Conservation (phyloP, 2,888 invertebrate species). For the Papilio gigon region DNA sequence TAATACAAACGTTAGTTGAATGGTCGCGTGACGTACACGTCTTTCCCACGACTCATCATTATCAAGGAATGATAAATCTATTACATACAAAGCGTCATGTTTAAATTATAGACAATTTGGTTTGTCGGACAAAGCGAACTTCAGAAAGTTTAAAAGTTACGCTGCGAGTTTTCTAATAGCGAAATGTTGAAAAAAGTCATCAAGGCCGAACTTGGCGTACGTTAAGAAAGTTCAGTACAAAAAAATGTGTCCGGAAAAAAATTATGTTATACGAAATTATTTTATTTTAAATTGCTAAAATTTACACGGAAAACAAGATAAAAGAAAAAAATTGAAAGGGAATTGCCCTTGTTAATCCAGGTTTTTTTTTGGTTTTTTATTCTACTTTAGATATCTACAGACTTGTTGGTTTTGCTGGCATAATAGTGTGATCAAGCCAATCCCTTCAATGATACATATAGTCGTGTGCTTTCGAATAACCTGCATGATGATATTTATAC, state of each 20-base stretch:
- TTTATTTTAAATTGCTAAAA: too few relatives aligned
- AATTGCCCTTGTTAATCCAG: too few relatives aligned
- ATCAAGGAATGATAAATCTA: slow-evolving; percentile 32
- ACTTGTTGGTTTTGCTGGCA: too few relatives aligned
- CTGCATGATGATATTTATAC: too few relatives aligned
- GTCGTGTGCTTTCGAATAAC: too few relatives aligned
- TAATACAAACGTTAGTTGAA: slow-evolving; percentile 63
- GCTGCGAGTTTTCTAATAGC: slow-evolving; percentile 39
- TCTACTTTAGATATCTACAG: too few relatives aligned
- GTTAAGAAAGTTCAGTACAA: slow-evolving; percentile 14
- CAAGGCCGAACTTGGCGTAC: slow-evolving; percentile 18
- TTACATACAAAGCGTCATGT: slow-evolving; percentile 19
- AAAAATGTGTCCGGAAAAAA: neutral
- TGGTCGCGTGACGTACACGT: slow-evolving; percentile 59
- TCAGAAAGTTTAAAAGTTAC: slow-evolving; percentile 33
- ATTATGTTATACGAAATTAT: neutral
- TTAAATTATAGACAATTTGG: slow-evolving; percentile 32
- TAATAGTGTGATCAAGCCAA: too few relatives aligned
- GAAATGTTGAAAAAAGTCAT: slow-evolving; percentile 35
- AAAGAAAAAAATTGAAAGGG: too few relatives aligned
- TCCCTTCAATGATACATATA: too few relatives aligned
- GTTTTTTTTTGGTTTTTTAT: too few relatives aligned
- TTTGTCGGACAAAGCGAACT: slow-evolving; percentile 31
- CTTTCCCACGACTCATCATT: slow-evolving; percentile 36
- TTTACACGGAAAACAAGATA: too few relatives aligned